phyloP scores from a whole-genome alignment of 2,113 vertebrate genomes.

The Monopterus albus region DNA sequence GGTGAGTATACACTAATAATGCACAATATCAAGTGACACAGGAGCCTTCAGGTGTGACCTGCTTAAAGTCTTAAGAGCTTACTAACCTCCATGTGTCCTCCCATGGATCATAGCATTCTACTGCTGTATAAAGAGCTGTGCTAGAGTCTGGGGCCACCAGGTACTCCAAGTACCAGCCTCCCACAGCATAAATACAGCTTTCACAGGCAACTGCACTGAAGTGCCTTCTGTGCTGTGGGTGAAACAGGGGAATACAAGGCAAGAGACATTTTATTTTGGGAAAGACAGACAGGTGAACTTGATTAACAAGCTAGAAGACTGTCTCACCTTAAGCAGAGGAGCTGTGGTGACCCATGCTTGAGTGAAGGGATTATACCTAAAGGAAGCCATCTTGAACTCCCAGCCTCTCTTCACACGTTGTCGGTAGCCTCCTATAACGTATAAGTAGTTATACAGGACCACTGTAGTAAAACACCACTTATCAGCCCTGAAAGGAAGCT shows the following conservation, averaged over 20 bases:
- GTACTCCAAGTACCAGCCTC: slow-evolving; percentile 85
- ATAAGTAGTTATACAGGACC: slow-evolving; percentile 84
- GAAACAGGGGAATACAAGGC: no score
- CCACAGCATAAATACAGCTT: slow-evolving; percentile 80
- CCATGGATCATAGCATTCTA: slow-evolving; percentile 85
- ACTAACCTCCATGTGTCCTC: slow-evolving; percentile 75
- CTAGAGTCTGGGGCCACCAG: slow-evolving; percentile 80
- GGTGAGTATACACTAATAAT: no score
- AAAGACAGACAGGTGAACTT: not conserved
- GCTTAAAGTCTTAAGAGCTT: no score
- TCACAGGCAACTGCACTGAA: slow-evolving; percentile 83
- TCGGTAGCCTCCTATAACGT: slow-evolving; percentile 82
- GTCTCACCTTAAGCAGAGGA: slow-evolving; percentile 78
- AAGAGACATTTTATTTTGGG: not conserved
- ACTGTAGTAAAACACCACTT: slow-evolving; percentile 86
- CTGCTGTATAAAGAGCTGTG: slow-evolving; percentile 81
- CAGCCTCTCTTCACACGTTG: slow-evolving; percentile 72
- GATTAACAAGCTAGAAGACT: not conserved
- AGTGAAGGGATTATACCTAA: slow-evolving; percentile 81
- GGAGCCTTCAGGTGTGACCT: no score
- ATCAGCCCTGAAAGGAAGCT: slow-evolving; percentile 82
- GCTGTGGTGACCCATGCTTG: slow-evolving; percentile 75
- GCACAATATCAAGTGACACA: no score
- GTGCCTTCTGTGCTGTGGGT: slow-evolving; percentile 81
- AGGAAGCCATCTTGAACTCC: slow-evolving; percentile 83